A percentile compares a stretch with the other conserved stretches of the same genome.
These are phyloP conservation scores for Passer domesticus DNA, from an alignment of 2,113 vertebrate species.

Conservation along the genomic window DNA sequence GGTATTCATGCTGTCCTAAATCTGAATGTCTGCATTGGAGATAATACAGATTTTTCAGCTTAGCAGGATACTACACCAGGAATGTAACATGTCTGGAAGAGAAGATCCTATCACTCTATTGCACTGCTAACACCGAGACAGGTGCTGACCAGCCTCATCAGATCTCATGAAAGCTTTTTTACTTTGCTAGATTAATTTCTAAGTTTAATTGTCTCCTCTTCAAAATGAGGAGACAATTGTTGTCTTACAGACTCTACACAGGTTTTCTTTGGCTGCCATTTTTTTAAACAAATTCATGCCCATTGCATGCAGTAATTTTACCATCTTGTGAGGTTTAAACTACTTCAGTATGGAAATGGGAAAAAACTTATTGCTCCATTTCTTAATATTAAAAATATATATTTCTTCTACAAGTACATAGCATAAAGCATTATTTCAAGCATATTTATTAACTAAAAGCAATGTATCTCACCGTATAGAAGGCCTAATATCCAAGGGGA, in stretches of 20 bases:
- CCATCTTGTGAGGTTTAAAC: not conserved
- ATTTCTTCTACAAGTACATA: not conserved
- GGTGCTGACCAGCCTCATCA: not conserved
- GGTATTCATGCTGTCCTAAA: not conserved
- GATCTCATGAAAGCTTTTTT: not conserved
- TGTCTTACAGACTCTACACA: not conserved
- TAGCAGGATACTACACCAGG: not conserved
- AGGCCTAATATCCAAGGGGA: not conserved
- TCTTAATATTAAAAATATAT: not conserved
- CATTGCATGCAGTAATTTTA: not conserved
- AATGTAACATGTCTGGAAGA: not conserved
- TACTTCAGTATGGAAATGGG: not conserved
- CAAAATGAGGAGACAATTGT: not conserved
- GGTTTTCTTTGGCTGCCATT: not conserved
- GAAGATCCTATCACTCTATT: not conserved
- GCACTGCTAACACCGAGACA: not conserved
- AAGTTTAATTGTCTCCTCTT: not conserved
- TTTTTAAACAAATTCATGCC: not conserved
- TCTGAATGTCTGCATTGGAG: not conserved
- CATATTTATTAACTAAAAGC: not conserved
- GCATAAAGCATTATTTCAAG: not conserved
- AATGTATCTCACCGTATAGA: rapidly evolving
- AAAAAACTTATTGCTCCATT: not conserved
- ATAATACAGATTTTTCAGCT: not conserved
- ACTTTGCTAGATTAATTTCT: not conserved